Percentiles rank a stretch among this genome's conserved stretches.
Conservation (phyloP, 1,140 invertebrate species). For the Calliphora vicina region DNA sequence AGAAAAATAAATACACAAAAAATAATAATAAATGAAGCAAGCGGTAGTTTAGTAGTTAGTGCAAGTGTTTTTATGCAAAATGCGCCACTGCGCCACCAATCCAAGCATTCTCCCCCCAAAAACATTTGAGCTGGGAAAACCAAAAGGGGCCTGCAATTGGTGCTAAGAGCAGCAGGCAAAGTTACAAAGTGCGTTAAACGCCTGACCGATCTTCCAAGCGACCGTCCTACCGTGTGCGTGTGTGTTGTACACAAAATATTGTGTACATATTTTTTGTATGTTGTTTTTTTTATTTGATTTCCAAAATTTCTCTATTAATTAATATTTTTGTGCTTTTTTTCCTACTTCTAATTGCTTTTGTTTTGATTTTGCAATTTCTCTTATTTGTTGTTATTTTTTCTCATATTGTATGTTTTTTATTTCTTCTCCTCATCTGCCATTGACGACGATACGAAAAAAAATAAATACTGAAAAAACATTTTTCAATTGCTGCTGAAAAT, state of each 20-base stretch:
- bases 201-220: background rate
- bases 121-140: no score
- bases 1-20: no score
- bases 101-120: background rate
- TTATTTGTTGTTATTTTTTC: conserved; percentile 14
- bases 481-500: background rate
- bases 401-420: background rate
- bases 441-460: background rate
- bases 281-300: background rate
- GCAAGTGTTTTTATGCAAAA: no score
- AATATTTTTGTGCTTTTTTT: conserved; percentile 17
- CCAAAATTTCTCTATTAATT: conserved; percentile 17
- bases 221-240: background rate
- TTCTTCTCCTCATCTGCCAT: background rate
- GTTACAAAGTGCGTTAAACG: background rate
- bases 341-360: conserved; percentile 12
- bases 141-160: no score
- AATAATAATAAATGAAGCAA: no score
- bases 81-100: background rate
- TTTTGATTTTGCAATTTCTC: conserved; percentile 16
- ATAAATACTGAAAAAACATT: background rate
- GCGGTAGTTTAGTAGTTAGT: no score
- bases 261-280: conserved; percentile 3
- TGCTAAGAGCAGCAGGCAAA: no score
- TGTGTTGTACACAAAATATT: conserved; percentile 7